These are phyloP conservation scores for Pipistrellus kuhlii DNA, from an alignment of 2,797 vertebrate species.

Conservation along the genomic window DNA sequence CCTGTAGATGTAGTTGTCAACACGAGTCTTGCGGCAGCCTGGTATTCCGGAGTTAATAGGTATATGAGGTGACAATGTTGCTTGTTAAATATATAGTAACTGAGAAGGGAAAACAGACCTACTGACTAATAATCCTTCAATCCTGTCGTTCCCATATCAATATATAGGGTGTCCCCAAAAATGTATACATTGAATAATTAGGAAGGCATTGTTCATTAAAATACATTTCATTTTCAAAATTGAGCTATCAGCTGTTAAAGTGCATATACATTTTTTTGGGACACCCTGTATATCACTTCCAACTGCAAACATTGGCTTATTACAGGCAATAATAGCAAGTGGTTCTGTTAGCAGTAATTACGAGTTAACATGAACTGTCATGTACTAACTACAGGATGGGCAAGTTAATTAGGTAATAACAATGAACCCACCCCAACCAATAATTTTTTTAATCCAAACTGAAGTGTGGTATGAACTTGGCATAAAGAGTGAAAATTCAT, in stretches of 20 bases:
- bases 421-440: background rate
- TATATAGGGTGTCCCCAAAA: background rate
- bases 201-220: too few species aligned
- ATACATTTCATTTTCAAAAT: too few species aligned
- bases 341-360: slow-evolving; percentile 13
- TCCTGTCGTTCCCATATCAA: background rate
- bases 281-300: background rate
- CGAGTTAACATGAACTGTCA: slow-evolving; percentile 42
- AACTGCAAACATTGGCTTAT: background rate
- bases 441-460: slow-evolving; percentile 42
- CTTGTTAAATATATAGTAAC: slow-evolving; percentile 63
- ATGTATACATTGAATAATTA: too few species aligned
- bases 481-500: slow-evolving; percentile 45
- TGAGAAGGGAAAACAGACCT: slow-evolving; percentile 18
- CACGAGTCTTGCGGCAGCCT: slow-evolving; percentile 94
- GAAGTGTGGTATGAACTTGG: slow-evolving; percentile 32
- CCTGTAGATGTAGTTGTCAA: slow-evolving; percentile 99
- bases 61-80: slow-evolving; percentile 88
- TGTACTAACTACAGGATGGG: background rate
- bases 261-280: too few species aligned
- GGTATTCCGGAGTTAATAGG: slow-evolving; percentile 97
- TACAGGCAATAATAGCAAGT: background rate
- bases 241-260: too few species aligned
- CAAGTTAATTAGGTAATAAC: slow-evolving; percentile 52
- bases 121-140: slow-evolving; percentile 13